A percentile compares a stretch with the other conserved stretches of the same genome.
phyloP scores from a whole-genome alignment of 2,113 vertebrate species.

The Trichomycterus rosablanca region DNA sequence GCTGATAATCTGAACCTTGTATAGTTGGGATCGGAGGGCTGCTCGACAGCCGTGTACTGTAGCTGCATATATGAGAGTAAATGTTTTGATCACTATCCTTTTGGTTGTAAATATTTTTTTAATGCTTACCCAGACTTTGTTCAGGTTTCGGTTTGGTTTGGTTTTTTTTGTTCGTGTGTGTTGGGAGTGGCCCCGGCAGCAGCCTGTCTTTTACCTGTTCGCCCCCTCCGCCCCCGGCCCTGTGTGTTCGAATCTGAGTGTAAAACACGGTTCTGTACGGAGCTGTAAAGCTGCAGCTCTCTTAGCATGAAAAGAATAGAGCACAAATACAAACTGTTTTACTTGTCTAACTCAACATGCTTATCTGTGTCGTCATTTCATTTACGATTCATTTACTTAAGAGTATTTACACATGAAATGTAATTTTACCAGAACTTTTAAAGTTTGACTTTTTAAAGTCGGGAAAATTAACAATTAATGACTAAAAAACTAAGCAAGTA shows the following conservation, averaged over 20 bases:
- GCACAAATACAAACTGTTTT: conserved; percentile 70
- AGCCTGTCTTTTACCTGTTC: conserved; percentile 47
- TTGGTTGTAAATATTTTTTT: conserved; percentile 87
- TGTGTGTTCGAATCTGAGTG: conserved; percentile 44
- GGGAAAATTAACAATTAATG: no score
- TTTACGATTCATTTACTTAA: no score
- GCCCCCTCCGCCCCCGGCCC: conserved; percentile 45
- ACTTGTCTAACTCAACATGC: conserved; percentile 50
- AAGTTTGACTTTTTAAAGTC: no score
- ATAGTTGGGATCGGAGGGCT: conserved; percentile 77
- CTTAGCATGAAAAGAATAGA: conserved; percentile 62
- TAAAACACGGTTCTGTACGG: conserved; percentile 40
- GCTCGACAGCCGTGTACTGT: conserved; percentile 76
- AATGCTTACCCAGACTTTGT: conserved; percentile 61
- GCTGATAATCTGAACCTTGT: conserved; percentile 79
- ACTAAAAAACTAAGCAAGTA: no score
- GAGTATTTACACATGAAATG: no score
- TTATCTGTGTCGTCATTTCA: conserved; percentile 56
- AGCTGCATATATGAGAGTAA: conserved; percentile 70
- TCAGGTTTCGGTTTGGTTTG: conserved; percentile 41
- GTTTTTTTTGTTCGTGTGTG: conserved; percentile 44
- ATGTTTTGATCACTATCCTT: conserved; percentile 76
- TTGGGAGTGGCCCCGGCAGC: conserved; percentile 56
- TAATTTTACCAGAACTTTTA: no score
- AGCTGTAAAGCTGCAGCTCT: conserved; percentile 38